phyloP scores from a whole-genome alignment of 2,113 vertebrate genomes.

The Chinchilla lanigera region DNA sequence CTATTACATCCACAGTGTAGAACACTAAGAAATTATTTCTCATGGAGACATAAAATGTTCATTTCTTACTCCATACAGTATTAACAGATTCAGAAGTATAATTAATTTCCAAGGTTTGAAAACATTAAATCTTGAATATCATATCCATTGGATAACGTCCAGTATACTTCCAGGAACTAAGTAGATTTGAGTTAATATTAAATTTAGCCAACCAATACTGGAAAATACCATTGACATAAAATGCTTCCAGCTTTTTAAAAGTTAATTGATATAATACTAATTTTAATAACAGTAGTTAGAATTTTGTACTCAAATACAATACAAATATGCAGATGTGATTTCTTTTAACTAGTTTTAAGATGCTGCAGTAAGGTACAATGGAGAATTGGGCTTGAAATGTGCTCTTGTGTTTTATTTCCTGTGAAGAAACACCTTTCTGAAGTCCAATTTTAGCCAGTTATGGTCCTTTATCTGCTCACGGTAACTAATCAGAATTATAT shows the following conservation, averaged over 20 bases:
- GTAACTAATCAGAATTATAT: not conserved
- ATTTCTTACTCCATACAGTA: not conserved
- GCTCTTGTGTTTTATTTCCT: not conserved
- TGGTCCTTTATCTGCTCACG: not conserved
- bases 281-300: not conserved
- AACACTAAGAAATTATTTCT: constrained; percentile 22
- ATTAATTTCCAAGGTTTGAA: not conserved
- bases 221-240: not conserved
- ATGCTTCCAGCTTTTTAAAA: not conserved
- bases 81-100: not conserved
- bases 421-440: not conserved
- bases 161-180: constrained; percentile 10
- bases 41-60: not conserved
- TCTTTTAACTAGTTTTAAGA: not conserved
- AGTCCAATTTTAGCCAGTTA: not conserved
- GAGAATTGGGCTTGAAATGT: not conserved
- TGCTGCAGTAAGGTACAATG: not conserved
- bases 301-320: not conserved
- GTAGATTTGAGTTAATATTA: not conserved
- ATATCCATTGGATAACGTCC: not conserved
- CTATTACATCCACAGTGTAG: not conserved
- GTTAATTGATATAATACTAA: not conserved
- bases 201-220: not conserved
- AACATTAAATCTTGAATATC: not conserved
- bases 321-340: not conserved